Evolutionary conservation across 2,113 vertebrate genomes (phyloP).

Genomic region (Deroptyus accipitrinus): DNA sequence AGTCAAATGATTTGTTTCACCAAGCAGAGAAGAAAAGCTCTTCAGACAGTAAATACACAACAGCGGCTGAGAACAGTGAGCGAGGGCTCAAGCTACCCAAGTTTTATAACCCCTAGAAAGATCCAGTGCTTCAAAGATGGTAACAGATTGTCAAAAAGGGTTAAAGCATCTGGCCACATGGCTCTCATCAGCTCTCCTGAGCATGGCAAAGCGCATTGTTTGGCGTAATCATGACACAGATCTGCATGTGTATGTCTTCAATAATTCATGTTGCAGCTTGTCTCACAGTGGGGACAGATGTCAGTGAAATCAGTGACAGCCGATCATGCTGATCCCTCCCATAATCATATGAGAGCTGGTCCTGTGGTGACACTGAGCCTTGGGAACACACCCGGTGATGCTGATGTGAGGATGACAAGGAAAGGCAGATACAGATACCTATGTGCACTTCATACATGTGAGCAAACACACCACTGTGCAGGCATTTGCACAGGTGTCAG

Average conservation of each 20-base stretch:
- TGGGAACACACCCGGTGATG: constrained; percentile 67
- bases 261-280: constrained; percentile 87
- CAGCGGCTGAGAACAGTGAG: not conserved
- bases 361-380: constrained; percentile 73
- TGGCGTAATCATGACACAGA: constrained; percentile 75
- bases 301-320: constrained; percentile 90
- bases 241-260: constrained; percentile 79
- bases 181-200: constrained; percentile 57
- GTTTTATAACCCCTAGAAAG: not conserved
- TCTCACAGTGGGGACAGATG: constrained; percentile 91
- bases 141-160: constrained; percentile 72
- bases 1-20: not conserved
- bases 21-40: not conserved
- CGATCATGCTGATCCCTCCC: constrained; percentile 86
- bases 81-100: not conserved
- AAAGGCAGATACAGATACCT: not conserved
- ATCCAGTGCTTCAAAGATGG: constrained; percentile 6
- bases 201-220: constrained; percentile 70
- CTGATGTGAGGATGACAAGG: not conserved
- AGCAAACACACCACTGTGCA: accelerated
- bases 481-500: not conserved
- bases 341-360: constrained; percentile 81
- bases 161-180: constrained; percentile 69
- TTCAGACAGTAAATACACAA: not conserved
- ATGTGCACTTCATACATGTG: accelerated